Evolutionary conservation across 2,888 invertebrate species (phyloP), one percentile per base, ranked within the genome.

Genomic region (Lycia hirtaria): DNA sequence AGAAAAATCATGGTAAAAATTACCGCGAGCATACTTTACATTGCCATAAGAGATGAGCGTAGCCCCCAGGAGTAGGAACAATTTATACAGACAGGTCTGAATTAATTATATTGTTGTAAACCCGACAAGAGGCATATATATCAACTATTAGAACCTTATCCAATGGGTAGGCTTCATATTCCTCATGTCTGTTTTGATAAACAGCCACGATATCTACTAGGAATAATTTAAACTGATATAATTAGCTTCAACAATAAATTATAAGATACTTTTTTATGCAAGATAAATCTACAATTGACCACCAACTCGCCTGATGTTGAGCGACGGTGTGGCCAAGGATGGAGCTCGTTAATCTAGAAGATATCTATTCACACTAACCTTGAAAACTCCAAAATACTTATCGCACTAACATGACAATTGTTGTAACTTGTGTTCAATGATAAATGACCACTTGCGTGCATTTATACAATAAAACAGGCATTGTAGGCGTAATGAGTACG

Each of bases 371-470:
- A 40, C 22, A 9, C 20, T 40, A 22, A 22, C n/a, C 14, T 40
- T 30, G 19, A 7, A 3, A 15, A 20, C n/a, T n/a, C n/a, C n/a
- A 3, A 47, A 9, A 47, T 10, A 41, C 28, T 38, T 30, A 24
- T 51, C 41, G 35, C 17, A 33, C 38, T 45, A 51, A 41, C 33
- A 56, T 47, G 50, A 56, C 15, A 45, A 50, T 48, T 35, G 40
- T 47, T 57, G 57, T 52, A 48, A 48, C 52, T 52, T 47, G 43
- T 48, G 57, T 52, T 56, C 24, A 35, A 45, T 26, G 55, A 49
- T 48, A 47, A 30, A 45, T 56, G 33, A 40, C 41, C 10, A 41
- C 17, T 41, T 10, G 57, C 52, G 43, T 58, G 57, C 41, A 17
- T n/a, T 30, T 15, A 28, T n/a, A n/a, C 28, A 30, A 45, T 57